phyloP scores from a whole-genome alignment of 2,113 vertebrate species.

The Taurulus bubalis region DNA sequence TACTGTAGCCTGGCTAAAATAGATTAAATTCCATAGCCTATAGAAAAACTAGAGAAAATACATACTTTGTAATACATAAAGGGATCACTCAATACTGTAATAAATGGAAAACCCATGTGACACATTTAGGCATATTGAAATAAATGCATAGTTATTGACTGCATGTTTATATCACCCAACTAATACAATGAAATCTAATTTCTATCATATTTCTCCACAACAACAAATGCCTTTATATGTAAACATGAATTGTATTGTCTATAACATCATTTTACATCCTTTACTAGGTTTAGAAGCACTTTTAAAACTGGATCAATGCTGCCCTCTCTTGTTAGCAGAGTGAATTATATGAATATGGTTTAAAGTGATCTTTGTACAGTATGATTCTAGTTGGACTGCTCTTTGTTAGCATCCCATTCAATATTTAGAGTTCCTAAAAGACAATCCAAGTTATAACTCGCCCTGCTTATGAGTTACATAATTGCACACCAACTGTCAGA shows the following conservation, averaged over 20 bases:
- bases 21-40: no score
- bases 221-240: background rate
- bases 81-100: background rate
- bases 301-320: conserved; percentile 8
- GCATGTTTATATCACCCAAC: background rate
- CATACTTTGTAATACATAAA: background rate
- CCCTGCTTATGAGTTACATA: no score
- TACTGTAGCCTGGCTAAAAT: conserved; percentile 84
- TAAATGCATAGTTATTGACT: background rate
- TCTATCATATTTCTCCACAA: background rate
- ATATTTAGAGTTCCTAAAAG: background rate
- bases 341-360: background rate
- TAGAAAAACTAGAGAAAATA: background rate
- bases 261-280: background rate
- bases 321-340: conserved; percentile 35
- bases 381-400: background rate
- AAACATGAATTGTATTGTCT: background rate
- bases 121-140: background rate
- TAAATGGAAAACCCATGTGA: background rate
- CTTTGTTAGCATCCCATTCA: background rate
- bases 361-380: background rate
- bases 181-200: background rate
- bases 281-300: background rate
- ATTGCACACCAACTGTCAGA: background rate
- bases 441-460: background rate